Evolutionary conservation across 2,113 vertebrate genomes (phyloP), one percentile per base, ranked within the genome.

Genomic region (Carassius carassius): DNA sequence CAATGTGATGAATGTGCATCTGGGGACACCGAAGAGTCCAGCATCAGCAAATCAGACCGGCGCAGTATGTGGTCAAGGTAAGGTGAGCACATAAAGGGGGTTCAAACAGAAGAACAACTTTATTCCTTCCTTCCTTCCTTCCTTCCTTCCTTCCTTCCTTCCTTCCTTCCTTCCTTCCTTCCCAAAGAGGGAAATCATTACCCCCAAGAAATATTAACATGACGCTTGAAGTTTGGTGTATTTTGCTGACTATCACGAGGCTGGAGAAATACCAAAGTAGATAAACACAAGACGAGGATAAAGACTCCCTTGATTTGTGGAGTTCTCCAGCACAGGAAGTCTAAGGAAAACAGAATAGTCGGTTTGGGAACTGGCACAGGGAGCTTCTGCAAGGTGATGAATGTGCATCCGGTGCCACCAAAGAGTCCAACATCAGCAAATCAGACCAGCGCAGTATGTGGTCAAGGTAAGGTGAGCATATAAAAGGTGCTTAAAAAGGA

Each of bases 351-450:
- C 78, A 65, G 9, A 79, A 63, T 7, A 79, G 58, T 60, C 6
- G 3, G 10, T 11, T 44, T 60, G 13, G 0, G 0, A 44, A 63
- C 35, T 47, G 1, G 14, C 78, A 58, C 47, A 65, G 5, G 49
- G 63, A 41, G 60, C 13, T 60, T 75, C n/a, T 35, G 67, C 72
- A 63, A 16, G 19, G 8, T 88, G 85, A 89, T 84, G 19, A 81
- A 87, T 82, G 29, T 78, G 51, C 12, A 63, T 72, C 21, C 23
- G n/a, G 76, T 65, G 82, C 82, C 16, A n/a, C 49, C 35, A 7
- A 62, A 87, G 41, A 67, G 63, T 58, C 25, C 78, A 58, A 63
- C 86, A 51, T 87, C 89, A 87, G 86, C 84, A 69, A 82, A 83
- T 77, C 54, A 58, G 11, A 21, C 79, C 32, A 21, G 54, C 62